phyloP scores from a whole-genome alignment of 2,113 vertebrate genomes.

The Neofelis nebulosa region DNA sequence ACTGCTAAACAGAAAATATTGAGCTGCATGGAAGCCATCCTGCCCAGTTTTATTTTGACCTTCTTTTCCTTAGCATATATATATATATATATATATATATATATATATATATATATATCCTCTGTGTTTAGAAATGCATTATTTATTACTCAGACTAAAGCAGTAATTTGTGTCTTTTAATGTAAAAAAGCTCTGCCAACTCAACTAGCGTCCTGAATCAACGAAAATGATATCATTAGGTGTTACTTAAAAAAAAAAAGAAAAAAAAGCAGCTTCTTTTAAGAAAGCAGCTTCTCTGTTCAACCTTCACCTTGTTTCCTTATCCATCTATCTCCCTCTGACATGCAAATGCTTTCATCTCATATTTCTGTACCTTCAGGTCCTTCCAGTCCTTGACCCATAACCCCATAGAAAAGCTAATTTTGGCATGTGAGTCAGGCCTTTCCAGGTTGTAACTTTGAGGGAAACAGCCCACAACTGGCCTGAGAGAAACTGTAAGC shows the following conservation, averaged over 20 bases:
- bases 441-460: neutral
- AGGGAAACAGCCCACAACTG: neutral
- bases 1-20: slow-evolving; percentile 26
- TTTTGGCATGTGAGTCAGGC: neutral
- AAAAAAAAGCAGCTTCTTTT: neutral
- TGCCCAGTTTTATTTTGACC: slow-evolving; percentile 52
- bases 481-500: neutral
- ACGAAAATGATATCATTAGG: slow-evolving; percentile 48
- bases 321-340: neutral
- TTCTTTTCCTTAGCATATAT: neutral
- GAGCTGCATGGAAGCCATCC: neutral
- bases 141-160: slow-evolving; percentile 67
- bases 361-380: neutral
- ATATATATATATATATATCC: neutral
- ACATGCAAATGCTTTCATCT: neutral
- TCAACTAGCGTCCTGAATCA: slow-evolving; percentile 64
- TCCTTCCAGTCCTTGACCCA: neutral
- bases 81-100: too few relatives aligned
- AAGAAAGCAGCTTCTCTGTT: neutral
- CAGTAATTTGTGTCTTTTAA: slow-evolving; percentile 62
- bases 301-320: neutral
- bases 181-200: slow-evolving; percentile 11
- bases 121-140: slow-evolving; percentile 54
- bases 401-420: neutral
- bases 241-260: neutral